Evolutionary conservation across 2,888 invertebrate genomes (phyloP), one percentile per base, ranked within the genome.

Genomic region (Mimas tiliae): DNA sequence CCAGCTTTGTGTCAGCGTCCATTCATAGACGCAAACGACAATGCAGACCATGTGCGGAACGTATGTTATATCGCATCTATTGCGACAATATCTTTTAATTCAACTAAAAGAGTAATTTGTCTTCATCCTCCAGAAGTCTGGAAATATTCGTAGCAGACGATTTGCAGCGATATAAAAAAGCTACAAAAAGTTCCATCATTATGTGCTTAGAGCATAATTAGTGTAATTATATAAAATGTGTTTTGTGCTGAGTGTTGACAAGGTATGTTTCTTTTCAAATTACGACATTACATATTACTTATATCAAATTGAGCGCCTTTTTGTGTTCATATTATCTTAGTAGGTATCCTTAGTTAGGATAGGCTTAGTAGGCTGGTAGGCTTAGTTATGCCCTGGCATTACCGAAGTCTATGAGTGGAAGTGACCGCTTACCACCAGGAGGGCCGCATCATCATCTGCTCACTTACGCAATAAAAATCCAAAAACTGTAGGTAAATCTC

Each of bases 1-100:
- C 14, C 64, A 70, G 19, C 66, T 71, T 67, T 70, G 68, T 76
- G 70, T 75, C 72, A 72, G 34, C 21, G 21, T 34, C 50, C 63
- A 48, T 33, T 50, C 38, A 27, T 27, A 19, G 50, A 19, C 19
- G 50, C 19, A 48, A 48, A 4, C 0, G 16, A 50, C 19, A 50
- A 50, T 16, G 50, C 9, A 64, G 34, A 33, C 50, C 50, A 16
- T 63, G 50, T 63, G 48, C 50, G 38, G 45, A 6, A 48, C 14
- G 47, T 33, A 45, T 47, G 21, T 47, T 3, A 8, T 52, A 27
- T 52, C 14, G 52, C 52, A 52, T 21, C 0, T 19, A 50, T 11
- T 6, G 19, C 50, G 50, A 50, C 8, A 19, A 1, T 50, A 19
- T 19, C 16, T 50, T 19, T 14, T 8, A 1, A 50, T 50, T 50